phyloP scores from a whole-genome alignment of 2,797 vertebrate species.

The Pteronotus mesoamericanus region DNA sequence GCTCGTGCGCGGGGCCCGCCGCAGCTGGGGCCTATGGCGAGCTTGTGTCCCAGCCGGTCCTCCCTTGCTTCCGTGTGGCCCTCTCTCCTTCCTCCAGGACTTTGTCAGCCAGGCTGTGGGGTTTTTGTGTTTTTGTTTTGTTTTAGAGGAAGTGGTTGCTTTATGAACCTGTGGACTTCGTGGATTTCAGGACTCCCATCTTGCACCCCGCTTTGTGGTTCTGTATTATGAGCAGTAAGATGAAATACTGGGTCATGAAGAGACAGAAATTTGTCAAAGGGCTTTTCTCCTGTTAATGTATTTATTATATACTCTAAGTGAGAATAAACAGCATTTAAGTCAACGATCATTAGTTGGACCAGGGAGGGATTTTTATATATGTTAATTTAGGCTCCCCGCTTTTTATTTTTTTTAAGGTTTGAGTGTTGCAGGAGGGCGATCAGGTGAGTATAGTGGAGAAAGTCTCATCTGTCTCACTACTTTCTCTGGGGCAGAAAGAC shows the following conservation, averaged over 20 bases:
- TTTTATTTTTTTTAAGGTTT: not conserved
- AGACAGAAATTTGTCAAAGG: not conserved
- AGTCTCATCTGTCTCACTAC: not conserved
- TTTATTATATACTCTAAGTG: not conserved
- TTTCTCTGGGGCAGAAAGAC: not conserved
- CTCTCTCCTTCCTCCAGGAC: not conserved
- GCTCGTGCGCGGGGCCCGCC: too few species aligned
- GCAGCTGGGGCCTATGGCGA: fast-evolving
- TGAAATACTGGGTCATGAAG: not conserved
- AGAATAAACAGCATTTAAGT: not conserved
- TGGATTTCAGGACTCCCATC: not conserved
- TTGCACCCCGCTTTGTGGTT: fast-evolving
- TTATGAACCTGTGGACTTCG: not conserved
- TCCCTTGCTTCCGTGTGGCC: too few species aligned
- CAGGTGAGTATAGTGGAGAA: not conserved
- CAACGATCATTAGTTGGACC: not conserved
- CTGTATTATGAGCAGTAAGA: not conserved
- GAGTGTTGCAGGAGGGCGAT: not conserved
- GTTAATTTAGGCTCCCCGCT: not conserved
- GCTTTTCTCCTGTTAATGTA: not conserved
- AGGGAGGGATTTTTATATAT: not conserved
- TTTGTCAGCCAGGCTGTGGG: not conserved
- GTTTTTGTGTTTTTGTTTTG: not conserved
- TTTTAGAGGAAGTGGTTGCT: not conserved
- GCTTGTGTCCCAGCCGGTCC: fast-evolving